A percentile compares a stretch with the other conserved stretches of the same genome.
phyloP scores from a whole-genome alignment of 1,140 invertebrate genomes.

The Tribolium castaneum region DNA sequence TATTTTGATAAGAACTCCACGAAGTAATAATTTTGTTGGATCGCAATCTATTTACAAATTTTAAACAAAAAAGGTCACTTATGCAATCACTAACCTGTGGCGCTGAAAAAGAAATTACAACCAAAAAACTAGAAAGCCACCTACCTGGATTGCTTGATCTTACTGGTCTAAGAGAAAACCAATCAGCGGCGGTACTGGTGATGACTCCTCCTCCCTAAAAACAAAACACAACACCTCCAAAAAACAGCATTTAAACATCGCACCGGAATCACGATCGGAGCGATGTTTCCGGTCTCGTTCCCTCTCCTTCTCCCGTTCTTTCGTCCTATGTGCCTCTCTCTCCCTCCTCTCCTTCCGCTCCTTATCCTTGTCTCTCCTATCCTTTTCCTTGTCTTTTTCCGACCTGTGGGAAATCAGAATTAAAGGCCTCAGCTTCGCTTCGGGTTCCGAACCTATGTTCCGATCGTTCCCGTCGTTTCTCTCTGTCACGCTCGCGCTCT shows the following conservation, averaged over 20 bases:
- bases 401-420: background rate
- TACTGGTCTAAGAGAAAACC: slow-evolving; percentile 55
- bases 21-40: background rate
- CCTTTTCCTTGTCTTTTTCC: slow-evolving; percentile 25
- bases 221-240: background rate
- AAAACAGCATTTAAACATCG: background rate
- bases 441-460: slow-evolving; percentile 35
- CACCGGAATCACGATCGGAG: slow-evolving; percentile 58
- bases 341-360: slow-evolving; percentile 16
- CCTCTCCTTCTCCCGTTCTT: slow-evolving; percentile 54
- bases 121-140: slow-evolving; percentile 57
- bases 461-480: slow-evolving; percentile 14
- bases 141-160: slow-evolving; percentile 57
- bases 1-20: background rate
- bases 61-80: slow-evolving; percentile 25
- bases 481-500: slow-evolving; percentile 45
- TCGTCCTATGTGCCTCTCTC: slow-evolving; percentile 46
- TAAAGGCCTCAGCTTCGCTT: background rate
- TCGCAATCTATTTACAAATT: background rate
- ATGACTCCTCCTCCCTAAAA: slow-evolving; percentile 50
- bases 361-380: slow-evolving; percentile 28
- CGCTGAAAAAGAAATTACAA: slow-evolving; percentile 56
- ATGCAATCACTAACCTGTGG: slow-evolving; percentile 59
- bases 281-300: slow-evolving; percentile 59
- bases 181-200: slow-evolving; percentile 47